A percentile compares a stretch with the other conserved stretches of the same genome.
Evolutionary conservation across 2,888 invertebrate species (phyloP).

Genomic region (Oasisia sp.): DNA sequence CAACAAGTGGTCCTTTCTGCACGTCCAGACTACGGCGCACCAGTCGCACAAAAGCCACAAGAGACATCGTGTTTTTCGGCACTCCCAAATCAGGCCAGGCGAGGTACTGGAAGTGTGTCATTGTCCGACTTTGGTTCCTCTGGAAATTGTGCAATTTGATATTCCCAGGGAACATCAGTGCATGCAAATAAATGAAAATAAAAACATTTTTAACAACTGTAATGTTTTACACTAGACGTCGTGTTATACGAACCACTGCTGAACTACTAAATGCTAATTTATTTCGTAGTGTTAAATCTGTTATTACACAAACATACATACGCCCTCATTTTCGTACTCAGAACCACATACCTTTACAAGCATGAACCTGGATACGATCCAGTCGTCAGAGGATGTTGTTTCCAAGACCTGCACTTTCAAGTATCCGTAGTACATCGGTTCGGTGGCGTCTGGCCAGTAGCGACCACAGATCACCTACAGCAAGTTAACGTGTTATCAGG

Average conservation of each 20-base stretch:
- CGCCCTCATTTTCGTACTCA: not conserved
- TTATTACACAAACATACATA: no score
- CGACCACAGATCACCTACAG: not conserved
- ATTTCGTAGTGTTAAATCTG: no score
- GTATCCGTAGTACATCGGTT: slow-evolving; percentile 10
- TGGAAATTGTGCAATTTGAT: slow-evolving; percentile 21
- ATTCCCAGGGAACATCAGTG: no score
- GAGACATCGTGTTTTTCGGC: slow-evolving; percentile 78
- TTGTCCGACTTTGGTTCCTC: slow-evolving; percentile 36
- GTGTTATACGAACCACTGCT: no score
- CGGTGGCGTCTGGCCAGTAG: not conserved
- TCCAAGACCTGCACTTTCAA: not conserved
- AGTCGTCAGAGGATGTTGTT: not conserved
- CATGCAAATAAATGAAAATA: no score
- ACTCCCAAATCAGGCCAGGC: slow-evolving; percentile 97
- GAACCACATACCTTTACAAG: not conserved
- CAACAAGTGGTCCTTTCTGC: slow-evolving; percentile 80
- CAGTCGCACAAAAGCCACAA: slow-evolving; percentile 35
- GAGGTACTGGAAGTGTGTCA: slow-evolving; percentile 89
- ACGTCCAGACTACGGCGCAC: slow-evolving; percentile 33
- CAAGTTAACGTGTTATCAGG: not conserved
- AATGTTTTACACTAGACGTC: not conserved
- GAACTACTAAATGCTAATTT: no score
- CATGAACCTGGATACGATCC: not conserved
- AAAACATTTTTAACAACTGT: not conserved